Evolutionary conservation across 2,113 vertebrate species (phyloP).

Genomic region (Tympanuchus pallidicinctus): DNA sequence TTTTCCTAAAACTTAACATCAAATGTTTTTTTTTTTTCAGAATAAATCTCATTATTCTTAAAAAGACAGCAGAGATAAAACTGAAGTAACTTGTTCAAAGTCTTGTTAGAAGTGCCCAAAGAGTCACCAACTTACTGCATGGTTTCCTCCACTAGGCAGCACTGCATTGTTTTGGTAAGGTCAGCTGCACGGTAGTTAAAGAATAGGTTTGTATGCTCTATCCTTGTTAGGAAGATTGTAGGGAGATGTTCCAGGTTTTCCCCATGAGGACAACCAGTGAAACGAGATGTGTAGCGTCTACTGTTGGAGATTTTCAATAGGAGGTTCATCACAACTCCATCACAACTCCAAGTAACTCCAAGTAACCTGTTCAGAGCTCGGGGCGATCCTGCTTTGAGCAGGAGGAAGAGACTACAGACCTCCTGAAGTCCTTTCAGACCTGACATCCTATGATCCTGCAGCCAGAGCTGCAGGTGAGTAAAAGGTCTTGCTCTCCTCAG

Average conservation of each 20-base stretch:
- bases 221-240: neutral
- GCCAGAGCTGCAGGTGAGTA: neutral
- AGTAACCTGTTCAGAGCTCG: neutral
- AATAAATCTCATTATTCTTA: neutral
- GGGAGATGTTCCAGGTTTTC: neutral
- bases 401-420: neutral
- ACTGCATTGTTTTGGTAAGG: neutral
- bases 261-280: neutral
- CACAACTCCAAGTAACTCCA: neutral
- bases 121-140: neutral
- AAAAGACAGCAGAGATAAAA: neutral
- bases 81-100: neutral
- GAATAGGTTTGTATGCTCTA: neutral
- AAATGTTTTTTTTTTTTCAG: neutral
- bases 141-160: neutral
- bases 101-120: neutral
- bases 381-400: neutral
- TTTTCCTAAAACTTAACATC: neutral
- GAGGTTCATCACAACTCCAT: neutral
- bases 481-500: neutral
- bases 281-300: neutral
- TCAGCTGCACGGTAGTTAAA: neutral
- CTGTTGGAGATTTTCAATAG: neutral
- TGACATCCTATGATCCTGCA: neutral
- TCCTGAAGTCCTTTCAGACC: neutral